Percentiles rank a stretch among this genome's conserved stretches.
phyloP scores from a whole-genome alignment of 2,113 vertebrate species.

The Antennarius striatus region DNA sequence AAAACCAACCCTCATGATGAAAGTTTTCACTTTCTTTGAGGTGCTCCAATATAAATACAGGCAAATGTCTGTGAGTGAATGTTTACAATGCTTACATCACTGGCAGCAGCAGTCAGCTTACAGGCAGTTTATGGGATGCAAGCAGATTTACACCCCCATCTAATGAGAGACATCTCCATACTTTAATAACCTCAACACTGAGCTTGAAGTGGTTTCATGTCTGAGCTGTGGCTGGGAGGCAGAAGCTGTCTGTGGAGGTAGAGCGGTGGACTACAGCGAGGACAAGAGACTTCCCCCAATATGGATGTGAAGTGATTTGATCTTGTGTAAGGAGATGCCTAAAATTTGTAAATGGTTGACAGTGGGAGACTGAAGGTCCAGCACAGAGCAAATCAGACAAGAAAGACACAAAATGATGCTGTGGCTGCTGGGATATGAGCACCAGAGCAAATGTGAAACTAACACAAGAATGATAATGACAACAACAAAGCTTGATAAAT shows the following conservation, averaged over 20 bases:
- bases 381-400: background rate
- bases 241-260: constrained; percentile 45
- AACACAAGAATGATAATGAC: too few relatives aligned
- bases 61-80: constrained; percentile 39
- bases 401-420: constrained; percentile 7
- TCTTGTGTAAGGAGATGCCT: constrained; percentile 18
- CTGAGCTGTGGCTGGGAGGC: constrained; percentile 44
- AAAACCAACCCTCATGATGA: constrained; percentile 25
- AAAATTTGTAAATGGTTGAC: constrained; percentile 14
- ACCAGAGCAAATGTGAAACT: too few relatives aligned
- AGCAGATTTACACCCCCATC: constrained; percentile 67
- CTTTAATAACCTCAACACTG: constrained; percentile 55
- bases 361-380: background rate
- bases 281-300: constrained; percentile 9
- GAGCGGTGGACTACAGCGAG: constrained; percentile 1
- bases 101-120: constrained; percentile 19
- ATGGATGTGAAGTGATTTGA: constrained; percentile 20
- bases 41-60: constrained; percentile 32
- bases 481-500: background rate
- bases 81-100: constrained; percentile 51
- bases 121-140: constrained; percentile 52
- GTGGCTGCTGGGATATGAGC: background rate
- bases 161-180: constrained; percentile 75
- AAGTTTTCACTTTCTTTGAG: constrained; percentile 31
- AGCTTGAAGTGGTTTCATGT: constrained; percentile 47